Conservation (phyloP, 2,888 invertebrate genomes). For the Deilephila porcellus region DNA sequence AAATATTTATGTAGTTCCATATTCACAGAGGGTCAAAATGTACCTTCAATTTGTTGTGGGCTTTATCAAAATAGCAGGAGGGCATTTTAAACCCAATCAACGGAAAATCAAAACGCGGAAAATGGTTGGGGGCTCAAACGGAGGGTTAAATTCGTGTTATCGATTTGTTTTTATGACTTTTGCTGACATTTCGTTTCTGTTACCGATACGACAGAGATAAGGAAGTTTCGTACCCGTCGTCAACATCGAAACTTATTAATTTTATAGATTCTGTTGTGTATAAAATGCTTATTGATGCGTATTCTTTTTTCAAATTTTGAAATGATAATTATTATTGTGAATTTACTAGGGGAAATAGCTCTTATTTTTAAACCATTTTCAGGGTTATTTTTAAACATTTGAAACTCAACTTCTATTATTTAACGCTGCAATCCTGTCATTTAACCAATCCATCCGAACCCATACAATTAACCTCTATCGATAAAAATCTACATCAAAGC, state of each 20-base stretch:
- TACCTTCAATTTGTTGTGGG: conserved; percentile 68
- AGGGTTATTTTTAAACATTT: no score
- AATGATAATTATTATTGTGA: no score
- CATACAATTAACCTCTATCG: no score
- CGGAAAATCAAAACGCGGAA: conserved; percentile 83
- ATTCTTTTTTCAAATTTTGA: no score
- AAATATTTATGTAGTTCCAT: conserved; percentile 52
- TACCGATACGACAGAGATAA: conserved; percentile 44
- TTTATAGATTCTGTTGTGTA: background rate
- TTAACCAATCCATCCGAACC: no score
- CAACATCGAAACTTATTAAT: background rate
- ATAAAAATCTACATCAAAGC: no score
- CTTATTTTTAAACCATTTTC: no score
- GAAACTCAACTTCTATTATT: no score
- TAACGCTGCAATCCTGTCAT: no score
- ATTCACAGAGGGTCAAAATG: conserved; percentile 60
- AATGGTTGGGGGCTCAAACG: conserved; percentile 77
- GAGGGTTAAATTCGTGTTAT: conserved; percentile 81
- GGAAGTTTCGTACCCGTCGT: conserved; percentile 28
- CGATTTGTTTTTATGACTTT: conserved; percentile 81
- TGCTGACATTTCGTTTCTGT: conserved; percentile 73
- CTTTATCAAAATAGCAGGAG: conserved; percentile 75
- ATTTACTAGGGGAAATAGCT: no score
- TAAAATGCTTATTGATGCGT: no score
- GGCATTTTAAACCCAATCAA: conserved; percentile 83